Evolutionary conservation across 2,888 invertebrate species (phyloP), one percentile per base, ranked within the genome.

Genomic region (Perdita meconis): DNA sequence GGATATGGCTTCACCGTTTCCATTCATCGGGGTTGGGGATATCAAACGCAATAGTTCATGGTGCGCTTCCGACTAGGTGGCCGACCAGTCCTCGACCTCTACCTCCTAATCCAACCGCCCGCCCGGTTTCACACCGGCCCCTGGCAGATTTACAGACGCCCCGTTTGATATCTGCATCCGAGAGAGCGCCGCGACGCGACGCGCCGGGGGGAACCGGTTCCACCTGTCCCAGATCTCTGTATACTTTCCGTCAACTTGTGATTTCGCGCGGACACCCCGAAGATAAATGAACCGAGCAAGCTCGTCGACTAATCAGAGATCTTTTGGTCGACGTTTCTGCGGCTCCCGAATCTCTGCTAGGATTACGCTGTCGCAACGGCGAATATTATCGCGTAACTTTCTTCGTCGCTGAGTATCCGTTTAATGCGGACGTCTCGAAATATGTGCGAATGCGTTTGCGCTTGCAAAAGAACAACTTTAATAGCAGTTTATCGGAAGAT

Each of bases 11-110:
- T 74, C 77, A 75, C 72, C 77, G 86, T 87, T 89, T 88, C 90
- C 89, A 89, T 90, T 90, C 90, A 90, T 89, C 87, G 86, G 85
- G 83, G 86, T 88, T n/a, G n/a, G n/a, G 88, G 88, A 89, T 91
- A 91, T 91, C 90, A 90, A 90, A 90, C 88, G 90, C 89, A 90
- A 90, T 91, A 90, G 90, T 89, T 91, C 90, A 90, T 86, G 82
- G 83, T 74, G 81, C 80, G 81, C 78, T 86, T 88, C 88, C 88
- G 88, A 87, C 85, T 82, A 84, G 81, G 82, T 74, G 86, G 86
- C 83, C 85, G 86, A 85, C 86, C 86, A 86, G 83, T 86, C 80
- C 88, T 85, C 85, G 80, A 83, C 83, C 85, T 84, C 84, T 81
- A 53, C 81, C 84, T 75, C 80, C 83, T 82, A 84, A 84, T 83